These are phyloP conservation scores for Oceanodroma leucorhoa DNA, from an alignment of 2,797 vertebrate species.

Conservation along the genomic window DNA sequence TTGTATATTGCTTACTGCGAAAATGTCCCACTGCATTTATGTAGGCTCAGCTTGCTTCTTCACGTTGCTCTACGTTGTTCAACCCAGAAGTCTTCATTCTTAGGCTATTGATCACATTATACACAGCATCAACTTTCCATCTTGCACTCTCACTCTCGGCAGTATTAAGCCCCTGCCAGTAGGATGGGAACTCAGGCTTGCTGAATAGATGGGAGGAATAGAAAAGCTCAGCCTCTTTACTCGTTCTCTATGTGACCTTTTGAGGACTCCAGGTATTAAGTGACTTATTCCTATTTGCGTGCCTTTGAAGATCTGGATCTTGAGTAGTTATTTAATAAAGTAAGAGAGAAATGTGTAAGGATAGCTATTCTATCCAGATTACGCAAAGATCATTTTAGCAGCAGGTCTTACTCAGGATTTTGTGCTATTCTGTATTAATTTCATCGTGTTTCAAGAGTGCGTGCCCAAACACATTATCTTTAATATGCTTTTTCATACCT, in stretches of 20 bases:
- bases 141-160: neutral
- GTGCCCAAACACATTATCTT: neutral
- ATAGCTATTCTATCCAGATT: neutral
- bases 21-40: neutral
- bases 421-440: neutral
- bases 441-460: neutral
- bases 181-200: neutral
- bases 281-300: neutral
- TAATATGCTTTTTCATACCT: neutral
- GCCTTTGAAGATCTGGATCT: neutral
- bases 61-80: rapidly evolving
- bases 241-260: neutral
- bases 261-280: neutral
- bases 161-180: neutral
- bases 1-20: neutral
- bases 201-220: neutral
- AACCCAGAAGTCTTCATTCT: neutral
- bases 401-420: neutral
- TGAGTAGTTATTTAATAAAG: neutral
- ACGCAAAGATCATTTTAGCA: neutral
- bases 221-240: neutral
- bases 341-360: neutral
- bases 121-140: neutral
- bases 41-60: neutral
- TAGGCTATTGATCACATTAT: neutral